phyloP scores from a whole-genome alignment of 2,113 vertebrate species.

The Bettongia penicillata region DNA sequence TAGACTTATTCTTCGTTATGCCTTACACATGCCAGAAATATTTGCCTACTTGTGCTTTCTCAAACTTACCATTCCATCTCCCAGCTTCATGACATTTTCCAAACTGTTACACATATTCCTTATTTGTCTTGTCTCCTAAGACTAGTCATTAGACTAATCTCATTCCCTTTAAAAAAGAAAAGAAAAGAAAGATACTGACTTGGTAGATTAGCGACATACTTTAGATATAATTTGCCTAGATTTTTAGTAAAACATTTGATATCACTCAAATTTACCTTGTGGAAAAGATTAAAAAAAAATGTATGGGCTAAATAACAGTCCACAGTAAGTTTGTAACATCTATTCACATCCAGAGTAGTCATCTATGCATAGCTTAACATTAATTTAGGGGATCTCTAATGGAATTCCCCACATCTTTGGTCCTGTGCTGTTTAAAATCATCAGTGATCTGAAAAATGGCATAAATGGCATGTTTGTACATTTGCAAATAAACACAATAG shows the following conservation, averaged over 20 bases:
- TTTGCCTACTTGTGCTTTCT: not conserved
- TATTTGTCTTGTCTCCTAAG: not conserved
- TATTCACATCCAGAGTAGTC: not conserved
- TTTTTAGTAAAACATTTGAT: not conserved
- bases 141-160: not conserved
- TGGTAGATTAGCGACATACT: not conserved
- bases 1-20: not conserved
- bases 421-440: not conserved
- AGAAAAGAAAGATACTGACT: not conserved
- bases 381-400: not conserved
- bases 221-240: not conserved
- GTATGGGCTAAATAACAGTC: not conserved
- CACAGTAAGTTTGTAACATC: not conserved
- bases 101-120: not conserved
- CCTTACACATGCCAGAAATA: not conserved
- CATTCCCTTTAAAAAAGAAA: not conserved
- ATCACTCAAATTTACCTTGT: not conserved
- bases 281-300: not conserved
- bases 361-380: not conserved
- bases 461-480: not conserved
- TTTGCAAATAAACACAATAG: not conserved
- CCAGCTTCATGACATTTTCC: not conserved
- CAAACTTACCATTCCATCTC: not conserved
- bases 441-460: not conserved
- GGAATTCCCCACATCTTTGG: not conserved